Conservation (phyloP, 2,888 invertebrate species). For the Amblyteles armatorius region DNA sequence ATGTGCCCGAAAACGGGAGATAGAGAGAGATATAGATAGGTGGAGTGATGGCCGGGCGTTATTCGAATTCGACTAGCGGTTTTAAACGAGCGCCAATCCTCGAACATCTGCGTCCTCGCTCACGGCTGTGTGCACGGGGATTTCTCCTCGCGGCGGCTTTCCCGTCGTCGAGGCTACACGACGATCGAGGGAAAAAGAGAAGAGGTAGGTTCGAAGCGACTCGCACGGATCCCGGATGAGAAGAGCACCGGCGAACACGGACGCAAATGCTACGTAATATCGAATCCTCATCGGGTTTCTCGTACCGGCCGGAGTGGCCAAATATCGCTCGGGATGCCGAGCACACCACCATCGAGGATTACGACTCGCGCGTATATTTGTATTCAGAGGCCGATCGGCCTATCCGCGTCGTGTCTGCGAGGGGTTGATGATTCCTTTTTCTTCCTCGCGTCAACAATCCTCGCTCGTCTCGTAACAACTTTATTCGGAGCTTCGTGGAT, state of each 20-base stretch:
- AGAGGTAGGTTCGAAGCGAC: background rate
- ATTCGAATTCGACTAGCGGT: conserved; percentile 69
- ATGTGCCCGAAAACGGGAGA: background rate
- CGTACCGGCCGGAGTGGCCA: conserved; percentile 22
- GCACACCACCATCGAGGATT: conserved; percentile 37
- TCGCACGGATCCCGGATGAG: background rate
- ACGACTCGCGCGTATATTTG: conserved; percentile 43
- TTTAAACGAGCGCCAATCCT: conserved; percentile 70
- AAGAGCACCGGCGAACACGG: background rate
- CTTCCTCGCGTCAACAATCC: background rate
- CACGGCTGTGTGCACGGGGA: conserved; percentile 49
- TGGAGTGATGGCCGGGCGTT: conserved; percentile 46
- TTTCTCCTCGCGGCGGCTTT: conserved; percentile 56
- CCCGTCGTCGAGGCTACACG: conserved; percentile 41
- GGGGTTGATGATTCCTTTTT: conserved; percentile 34
- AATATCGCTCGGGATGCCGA: conserved; percentile 26
- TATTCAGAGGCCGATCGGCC: conserved; percentile 57
- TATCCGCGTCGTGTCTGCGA: conserved; percentile 27
- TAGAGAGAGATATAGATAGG: conserved; percentile 17
- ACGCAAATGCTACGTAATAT: conserved; percentile 47
- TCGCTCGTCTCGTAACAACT: background rate
- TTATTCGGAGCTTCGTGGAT: background rate
- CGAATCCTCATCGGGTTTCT: conserved; percentile 58
- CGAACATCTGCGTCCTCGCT: conserved; percentile 69
- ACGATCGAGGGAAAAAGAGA: conserved; percentile 12